Evolutionary conservation across 2,797 vertebrate genomes (phyloP), one percentile per base, ranked within the genome.

Genomic region (Holocentrus rufus): DNA sequence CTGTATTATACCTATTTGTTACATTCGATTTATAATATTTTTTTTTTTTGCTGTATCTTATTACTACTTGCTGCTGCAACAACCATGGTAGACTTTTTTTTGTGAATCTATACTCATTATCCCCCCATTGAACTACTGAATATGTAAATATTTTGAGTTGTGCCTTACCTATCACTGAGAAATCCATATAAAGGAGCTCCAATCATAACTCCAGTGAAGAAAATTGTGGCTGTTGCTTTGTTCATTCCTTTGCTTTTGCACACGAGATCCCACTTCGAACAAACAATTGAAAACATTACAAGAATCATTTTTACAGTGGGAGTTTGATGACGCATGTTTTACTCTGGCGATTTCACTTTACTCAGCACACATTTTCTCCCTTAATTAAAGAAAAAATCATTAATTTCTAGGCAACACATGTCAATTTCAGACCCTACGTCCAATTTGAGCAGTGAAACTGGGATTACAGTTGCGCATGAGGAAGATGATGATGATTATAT

Each of bases 121-220:
- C 8, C 36, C 6, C 11, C 7, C 36, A 10, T 39, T 39, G 11
- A 39, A 39, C 7, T 8, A 11, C 9, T 39, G 36, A 9, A 39
- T 39, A 39, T 8, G 36, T 39, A 39, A 42, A 42, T 42, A 42
- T 14, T 11, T 42, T 42, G 39, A 42, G 4, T 13, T 31, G 69
- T 18, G 6, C 10, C 69, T 47, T 61, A 94, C 94, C 91, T 93
- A 87, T 94, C 93, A 82, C 93, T 93, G 49, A 95, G 86, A 77
- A 81, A 92, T 30, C 94, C 93, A 79, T 91, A 94, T 10, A 91
- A 30, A 18, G 91, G 86, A 1, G 93, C 92, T 77, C 94, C 94
- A 9, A 75, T 22, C 94, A 95, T 95, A 17, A 94, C 92, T 4
- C 94, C 94, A 30, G 90, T 58, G 47, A 94, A 94, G 70, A 95